Conservation (phyloP, 2,113 vertebrate species). For the Sciurus niger region DNA sequence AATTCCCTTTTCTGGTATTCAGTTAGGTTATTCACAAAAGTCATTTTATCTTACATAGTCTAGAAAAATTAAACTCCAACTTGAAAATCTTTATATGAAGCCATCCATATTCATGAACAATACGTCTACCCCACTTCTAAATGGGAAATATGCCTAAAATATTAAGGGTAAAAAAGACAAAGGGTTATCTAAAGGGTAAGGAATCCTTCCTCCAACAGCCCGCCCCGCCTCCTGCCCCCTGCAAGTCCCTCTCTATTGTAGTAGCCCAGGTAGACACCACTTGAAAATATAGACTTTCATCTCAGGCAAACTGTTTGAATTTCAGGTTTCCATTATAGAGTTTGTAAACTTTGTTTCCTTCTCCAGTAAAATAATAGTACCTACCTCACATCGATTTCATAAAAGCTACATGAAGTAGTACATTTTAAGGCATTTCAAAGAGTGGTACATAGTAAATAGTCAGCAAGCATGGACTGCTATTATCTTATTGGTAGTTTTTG, state of each 20-base stretch:
- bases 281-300: not conserved
- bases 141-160: not conserved
- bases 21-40: not conserved
- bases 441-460: not conserved
- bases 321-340: not conserved
- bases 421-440: not conserved
- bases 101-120: not conserved
- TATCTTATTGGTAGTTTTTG: not conserved
- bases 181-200: not conserved
- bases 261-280: too few relatives aligned
- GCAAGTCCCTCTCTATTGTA: rapidly evolving
- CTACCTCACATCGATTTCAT: not conserved
- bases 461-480: not conserved
- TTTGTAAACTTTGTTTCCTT: not conserved
- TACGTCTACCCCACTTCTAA: not conserved
- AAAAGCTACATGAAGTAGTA: not conserved
- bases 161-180: not conserved
- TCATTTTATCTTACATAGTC: not conserved
- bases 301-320: not conserved
- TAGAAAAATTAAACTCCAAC: not conserved
- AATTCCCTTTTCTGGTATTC: not conserved
- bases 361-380: not conserved
- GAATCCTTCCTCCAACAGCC: not conserved
- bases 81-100: not conserved
- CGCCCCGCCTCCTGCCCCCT: too few relatives aligned